These are phyloP conservation scores for Pterocles burchelli DNA, from an alignment of 2,113 vertebrate species.

Conservation along the genomic window DNA sequence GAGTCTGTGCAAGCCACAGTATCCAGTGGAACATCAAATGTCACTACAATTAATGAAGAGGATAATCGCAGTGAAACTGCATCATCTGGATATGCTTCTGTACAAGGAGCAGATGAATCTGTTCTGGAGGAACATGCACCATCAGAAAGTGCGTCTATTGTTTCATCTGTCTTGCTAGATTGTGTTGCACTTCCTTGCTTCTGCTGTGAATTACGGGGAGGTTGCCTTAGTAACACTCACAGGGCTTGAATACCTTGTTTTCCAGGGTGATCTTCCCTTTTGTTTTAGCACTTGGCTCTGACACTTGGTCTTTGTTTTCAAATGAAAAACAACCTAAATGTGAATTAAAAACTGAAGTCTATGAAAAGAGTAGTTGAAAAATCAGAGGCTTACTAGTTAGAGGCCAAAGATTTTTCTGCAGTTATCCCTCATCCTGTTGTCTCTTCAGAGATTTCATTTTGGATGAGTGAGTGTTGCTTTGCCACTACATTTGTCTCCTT, in stretches of 20 bases:
- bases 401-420: background rate
- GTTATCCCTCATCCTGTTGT: background rate
- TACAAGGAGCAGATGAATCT: constrained; percentile 79
- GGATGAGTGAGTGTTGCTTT: background rate
- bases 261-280: background rate
- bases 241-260: background rate
- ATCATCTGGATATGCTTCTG: constrained; percentile 85
- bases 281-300: background rate
- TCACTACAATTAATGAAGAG: constrained; percentile 64
- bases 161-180: background rate
- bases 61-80: constrained; percentile 81
- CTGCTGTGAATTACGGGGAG: background rate
- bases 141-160: constrained; percentile 64
- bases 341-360: background rate
- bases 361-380: background rate
- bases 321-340: background rate
- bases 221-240: background rate
- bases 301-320: background rate
- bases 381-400: background rate
- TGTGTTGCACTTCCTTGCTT: background rate
- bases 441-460: background rate
- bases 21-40: constrained; percentile 53
- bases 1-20: constrained; percentile 67
- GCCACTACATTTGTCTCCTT: background rate
- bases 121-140: constrained; percentile 61